A percentile compares a stretch with the other conserved stretches of the same genome.
phyloP scores from a whole-genome alignment of 2,113 vertebrate species.

The Macquaria ambigua region DNA sequence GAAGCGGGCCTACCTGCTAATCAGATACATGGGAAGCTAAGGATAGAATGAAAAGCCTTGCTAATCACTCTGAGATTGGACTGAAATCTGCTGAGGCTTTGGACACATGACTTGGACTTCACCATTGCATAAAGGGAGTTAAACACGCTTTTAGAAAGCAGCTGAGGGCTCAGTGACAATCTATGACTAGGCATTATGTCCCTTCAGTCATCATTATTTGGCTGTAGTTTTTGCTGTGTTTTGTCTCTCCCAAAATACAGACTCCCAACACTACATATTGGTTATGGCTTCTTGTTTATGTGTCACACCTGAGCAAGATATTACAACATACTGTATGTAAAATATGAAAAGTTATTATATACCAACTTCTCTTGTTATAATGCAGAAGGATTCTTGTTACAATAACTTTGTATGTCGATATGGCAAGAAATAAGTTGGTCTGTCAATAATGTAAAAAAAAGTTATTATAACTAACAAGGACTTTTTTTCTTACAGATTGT shows the following conservation, averaged over 20 bases:
- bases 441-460: background rate
- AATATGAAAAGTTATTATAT: background rate
- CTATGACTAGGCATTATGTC: slow-evolving; percentile 47
- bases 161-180: slow-evolving; percentile 20
- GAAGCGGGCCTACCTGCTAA: slow-evolving; percentile 81
- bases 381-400: background rate
- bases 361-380: background rate
- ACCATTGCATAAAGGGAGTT: slow-evolving; percentile 76
- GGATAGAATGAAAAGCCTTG: slow-evolving; percentile 90
- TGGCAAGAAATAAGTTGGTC: background rate
- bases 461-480: background rate
- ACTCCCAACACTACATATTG: background rate
- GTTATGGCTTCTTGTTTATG: background rate
- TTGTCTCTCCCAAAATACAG: no score
- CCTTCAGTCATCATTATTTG: background rate
- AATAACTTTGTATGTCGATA: background rate
- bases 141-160: slow-evolving; percentile 59
- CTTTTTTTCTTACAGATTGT: background rate
- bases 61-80: slow-evolving; percentile 88
- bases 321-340: background rate
- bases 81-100: slow-evolving; percentile 85
- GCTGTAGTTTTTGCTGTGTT: background rate
- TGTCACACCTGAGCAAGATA: background rate
- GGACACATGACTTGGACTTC: slow-evolving; percentile 80
- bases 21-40: slow-evolving; percentile 86